These are phyloP conservation scores for Episyrphus balteatus DNA, from an alignment of 1,140 invertebrate genomes.

Conservation along the genomic window DNA sequence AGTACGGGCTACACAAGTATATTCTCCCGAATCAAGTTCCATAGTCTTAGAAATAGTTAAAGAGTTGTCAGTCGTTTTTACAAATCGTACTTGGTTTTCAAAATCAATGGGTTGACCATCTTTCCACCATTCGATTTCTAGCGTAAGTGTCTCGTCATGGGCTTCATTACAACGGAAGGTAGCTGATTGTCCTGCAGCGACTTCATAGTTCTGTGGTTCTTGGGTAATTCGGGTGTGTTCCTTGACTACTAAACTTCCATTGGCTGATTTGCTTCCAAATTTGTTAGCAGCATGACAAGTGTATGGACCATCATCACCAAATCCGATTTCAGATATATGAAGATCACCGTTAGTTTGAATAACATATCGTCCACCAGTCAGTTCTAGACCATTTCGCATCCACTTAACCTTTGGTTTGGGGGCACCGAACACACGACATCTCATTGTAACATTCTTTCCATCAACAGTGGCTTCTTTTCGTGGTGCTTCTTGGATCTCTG, in stretches of 20 bases:
- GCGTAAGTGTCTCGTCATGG: conserved; percentile 62
- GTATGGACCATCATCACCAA: conserved; percentile 79
- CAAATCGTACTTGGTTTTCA: conserved; percentile 70
- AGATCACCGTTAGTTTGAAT: conserved; percentile 69
- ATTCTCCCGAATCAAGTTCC: conserved; percentile 87
- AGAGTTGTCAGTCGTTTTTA: conserved; percentile 78
- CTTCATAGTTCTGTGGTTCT: conserved; percentile 80
- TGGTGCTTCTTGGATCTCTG: conserved; percentile 79
- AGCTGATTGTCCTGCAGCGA: conserved; percentile 74
- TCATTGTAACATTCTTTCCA: conserved; percentile 68
- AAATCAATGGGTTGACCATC: conserved; percentile 80
- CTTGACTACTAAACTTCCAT: conserved; percentile 71
- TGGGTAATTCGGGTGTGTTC: conserved; percentile 76
- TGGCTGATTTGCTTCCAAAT: conserved; percentile 67
- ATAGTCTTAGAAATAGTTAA: conserved; percentile 88
- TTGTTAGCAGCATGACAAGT: conserved; percentile 89
- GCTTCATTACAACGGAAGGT: conserved; percentile 91
- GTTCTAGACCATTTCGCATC: conserved; percentile 67
- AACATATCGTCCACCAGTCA: conserved; percentile 74
- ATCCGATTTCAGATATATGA: conserved; percentile 69
- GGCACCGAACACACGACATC: conserved; percentile 90
- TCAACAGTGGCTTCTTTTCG: conserved; percentile 70
- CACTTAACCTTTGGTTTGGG: conserved; percentile 92
- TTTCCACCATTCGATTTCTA: conserved; percentile 80
- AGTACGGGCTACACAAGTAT: conserved; percentile 91